Conservation (phyloP, 1,140 invertebrate genomes). For the Musca vetustissima region DNA sequence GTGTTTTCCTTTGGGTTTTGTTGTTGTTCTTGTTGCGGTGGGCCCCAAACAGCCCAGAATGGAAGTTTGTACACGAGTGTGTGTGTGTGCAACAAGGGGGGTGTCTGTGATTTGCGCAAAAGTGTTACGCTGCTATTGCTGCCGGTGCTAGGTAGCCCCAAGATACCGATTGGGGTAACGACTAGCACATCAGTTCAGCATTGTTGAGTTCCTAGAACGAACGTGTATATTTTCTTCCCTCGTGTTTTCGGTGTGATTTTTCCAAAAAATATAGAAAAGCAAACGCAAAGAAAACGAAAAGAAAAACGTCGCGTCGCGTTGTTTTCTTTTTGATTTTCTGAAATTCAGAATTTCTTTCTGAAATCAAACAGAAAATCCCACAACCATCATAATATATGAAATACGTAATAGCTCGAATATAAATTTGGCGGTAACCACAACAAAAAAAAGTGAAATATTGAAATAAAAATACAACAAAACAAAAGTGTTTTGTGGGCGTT, state of each 20-base stretch:
- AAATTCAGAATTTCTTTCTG: background rate
- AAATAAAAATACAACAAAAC: no score
- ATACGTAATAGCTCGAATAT: no score
- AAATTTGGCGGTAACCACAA: no score
- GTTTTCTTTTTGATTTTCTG: no score
- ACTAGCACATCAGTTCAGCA: slow-evolving; percentile 10
- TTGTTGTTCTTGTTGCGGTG: background rate
- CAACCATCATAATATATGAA: background rate
- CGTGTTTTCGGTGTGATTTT: slow-evolving; percentile 5
- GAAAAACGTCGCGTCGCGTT: slow-evolving; percentile 14
- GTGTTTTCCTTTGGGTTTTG: background rate
- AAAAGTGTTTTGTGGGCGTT: no score
- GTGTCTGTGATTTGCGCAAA: slow-evolving; percentile 19
- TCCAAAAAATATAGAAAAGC: no score
- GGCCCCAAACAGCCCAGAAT: no score
- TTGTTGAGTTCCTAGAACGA: slow-evolving; percentile 22
- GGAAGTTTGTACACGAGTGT: background rate
- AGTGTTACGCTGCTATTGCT: slow-evolving; percentile 21
- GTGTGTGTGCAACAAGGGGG: no score
- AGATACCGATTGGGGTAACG: slow-evolving; percentile 3
- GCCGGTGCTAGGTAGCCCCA: background rate
- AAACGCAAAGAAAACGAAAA: background rate
- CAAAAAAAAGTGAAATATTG: no score
- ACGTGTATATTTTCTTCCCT: slow-evolving; percentile 10
- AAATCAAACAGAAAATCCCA: background rate